These are phyloP conservation scores for Misgurnus mizolepis DNA, from an alignment of 2,113 vertebrate genomes.

Conservation along the genomic window DNA sequence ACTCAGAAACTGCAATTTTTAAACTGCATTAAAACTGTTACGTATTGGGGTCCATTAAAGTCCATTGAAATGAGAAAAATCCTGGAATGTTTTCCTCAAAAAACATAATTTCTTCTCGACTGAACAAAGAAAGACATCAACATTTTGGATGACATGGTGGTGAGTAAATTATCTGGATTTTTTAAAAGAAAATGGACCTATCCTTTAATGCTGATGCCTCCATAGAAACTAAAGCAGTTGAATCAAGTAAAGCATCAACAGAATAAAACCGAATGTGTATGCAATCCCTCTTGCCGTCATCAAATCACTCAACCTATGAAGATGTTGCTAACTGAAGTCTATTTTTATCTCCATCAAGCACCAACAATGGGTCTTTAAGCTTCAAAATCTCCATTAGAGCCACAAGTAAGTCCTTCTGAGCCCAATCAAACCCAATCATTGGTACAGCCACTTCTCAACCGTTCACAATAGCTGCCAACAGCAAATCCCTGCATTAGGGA, in stretches of 20 bases:
- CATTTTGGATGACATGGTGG: too few relatives aligned
- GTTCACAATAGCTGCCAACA: not conserved
- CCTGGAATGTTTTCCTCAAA: too few relatives aligned
- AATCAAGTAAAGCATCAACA: not conserved
- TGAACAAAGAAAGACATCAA: too few relatives aligned
- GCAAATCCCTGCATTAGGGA: slow-evolving; percentile 25
- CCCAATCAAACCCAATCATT: slow-evolving; percentile 18
- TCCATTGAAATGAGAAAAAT: too few relatives aligned
- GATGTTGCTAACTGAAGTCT: not conserved
- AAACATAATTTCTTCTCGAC: too few relatives aligned
- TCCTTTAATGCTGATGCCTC: not conserved
- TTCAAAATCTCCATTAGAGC: not conserved
- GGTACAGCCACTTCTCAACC: not conserved
- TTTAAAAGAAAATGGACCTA: too few relatives aligned
- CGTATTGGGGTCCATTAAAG: too few relatives aligned
- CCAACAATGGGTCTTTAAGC: not conserved
- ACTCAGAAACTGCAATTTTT: too few relatives aligned
- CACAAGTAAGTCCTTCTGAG: not conserved
- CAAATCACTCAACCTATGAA: not conserved
- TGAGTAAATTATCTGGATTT: too few relatives aligned
- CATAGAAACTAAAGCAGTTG: not conserved
- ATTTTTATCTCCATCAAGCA: not conserved
- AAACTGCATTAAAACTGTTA: too few relatives aligned
- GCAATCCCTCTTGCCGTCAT: not conserved
- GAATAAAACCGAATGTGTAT: not conserved